These are phyloP conservation scores for Pandemis corylana DNA, from an alignment of 2,888 invertebrate species.

Conservation along the genomic window DNA sequence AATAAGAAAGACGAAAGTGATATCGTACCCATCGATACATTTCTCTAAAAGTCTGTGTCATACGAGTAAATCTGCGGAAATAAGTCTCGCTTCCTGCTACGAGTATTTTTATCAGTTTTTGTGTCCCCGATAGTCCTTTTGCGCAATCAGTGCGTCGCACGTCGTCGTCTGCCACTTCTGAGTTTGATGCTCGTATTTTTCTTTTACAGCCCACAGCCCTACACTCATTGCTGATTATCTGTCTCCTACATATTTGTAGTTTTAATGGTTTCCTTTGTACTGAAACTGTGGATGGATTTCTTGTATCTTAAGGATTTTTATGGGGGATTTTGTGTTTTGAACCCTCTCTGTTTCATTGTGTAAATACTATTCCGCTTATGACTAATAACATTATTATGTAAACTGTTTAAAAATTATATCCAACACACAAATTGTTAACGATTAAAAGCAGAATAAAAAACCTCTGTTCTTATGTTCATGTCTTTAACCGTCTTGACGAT, in stretches of 20 bases:
- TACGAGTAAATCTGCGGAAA: neutral
- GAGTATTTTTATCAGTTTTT: slow-evolving; percentile 10
- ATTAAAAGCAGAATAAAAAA: neutral
- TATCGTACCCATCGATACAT: neutral
- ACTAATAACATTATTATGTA: no score
- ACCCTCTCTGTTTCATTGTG: neutral
- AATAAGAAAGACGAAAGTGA: neutral
- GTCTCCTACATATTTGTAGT: neutral
- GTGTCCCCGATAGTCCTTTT: slow-evolving; percentile 6
- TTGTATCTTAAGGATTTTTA: neutral
- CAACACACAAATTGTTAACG: neutral
- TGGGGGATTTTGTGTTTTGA: neutral
- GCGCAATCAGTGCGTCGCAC: slow-evolving; percentile 5
- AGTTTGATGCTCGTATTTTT: slow-evolving; percentile 8
- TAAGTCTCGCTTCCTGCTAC: slow-evolving; percentile 2
- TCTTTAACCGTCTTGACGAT: no score
- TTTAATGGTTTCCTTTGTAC: neutral
- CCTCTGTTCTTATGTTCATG: no score
- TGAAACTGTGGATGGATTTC: neutral
- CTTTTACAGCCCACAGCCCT: neutral
- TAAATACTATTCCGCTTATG: no score
- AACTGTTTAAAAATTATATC: no score
- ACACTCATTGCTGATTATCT: slow-evolving; percentile 1
- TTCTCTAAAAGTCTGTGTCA: neutral
- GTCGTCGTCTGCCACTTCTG: neutral